Evolutionary conservation across 2,888 invertebrate genomes (phyloP), one percentile per base, ranked within the genome.

Genomic region (Nemotelus pantherinus): DNA sequence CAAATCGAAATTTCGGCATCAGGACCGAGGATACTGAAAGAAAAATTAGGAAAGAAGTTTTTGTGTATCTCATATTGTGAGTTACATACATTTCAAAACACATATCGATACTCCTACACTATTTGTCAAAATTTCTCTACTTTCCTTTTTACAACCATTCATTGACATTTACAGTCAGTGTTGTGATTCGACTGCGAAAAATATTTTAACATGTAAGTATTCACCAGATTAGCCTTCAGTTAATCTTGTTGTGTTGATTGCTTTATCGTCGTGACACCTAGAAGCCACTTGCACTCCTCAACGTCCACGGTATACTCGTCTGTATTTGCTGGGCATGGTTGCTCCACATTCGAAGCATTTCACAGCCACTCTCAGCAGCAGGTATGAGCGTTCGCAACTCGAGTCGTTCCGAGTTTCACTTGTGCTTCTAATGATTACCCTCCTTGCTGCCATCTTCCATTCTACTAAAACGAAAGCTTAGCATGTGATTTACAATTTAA

Each of bases 161-260:
- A 25, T 25, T 25, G 25, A 25, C 25, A 25, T 25, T 25, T 25
- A 25, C 25, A 25, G 25, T 25, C 25, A 25, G 48, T 70, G 77
- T 45, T 76, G 10, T 68, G 67, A 68, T 68, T 68, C 41, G 50
- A 68, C 48, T 68, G 7, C 50, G 9, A 50, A 7, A 5, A 63
- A 63, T 9, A 3, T 7, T 68, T 68, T 50, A 74, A 76, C 78
- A 77, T 77, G 77, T 79, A 75, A 75, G 79, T 79, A 77, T 79
- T 79, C 79, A 63, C 77, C 75, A 79, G 79, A 79, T 79, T 79
- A 79, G 72, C 78, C 67, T 67, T 72, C 41, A 67, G 72, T 79
- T 77, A 79, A 77, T 77, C 77, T 79, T 65, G 72, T 79, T 79
- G 71, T 74, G 77, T 53, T 75, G 77, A 79, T 79, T 79, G 79